Evolutionary conservation across 2,113 vertebrate species (phyloP).

Genomic region (Corythornis cristatus): DNA sequence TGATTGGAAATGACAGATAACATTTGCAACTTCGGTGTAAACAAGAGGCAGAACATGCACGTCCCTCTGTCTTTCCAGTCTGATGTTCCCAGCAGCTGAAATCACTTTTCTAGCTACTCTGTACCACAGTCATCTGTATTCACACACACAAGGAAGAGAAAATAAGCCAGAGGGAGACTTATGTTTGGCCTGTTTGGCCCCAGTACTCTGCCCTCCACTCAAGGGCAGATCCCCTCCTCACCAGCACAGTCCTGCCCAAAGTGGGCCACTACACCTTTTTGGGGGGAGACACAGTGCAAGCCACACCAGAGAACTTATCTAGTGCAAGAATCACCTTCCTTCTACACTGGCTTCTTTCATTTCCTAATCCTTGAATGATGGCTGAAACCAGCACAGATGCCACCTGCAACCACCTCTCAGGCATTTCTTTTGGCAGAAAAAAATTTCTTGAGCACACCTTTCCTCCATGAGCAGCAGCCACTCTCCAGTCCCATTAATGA

Average conservation of each 20-base stretch:
- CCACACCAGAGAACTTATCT: neutral
- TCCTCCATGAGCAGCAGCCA: neutral
- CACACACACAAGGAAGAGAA: neutral
- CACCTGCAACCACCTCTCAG: neutral
- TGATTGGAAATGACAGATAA: neutral
- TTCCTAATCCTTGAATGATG: neutral
- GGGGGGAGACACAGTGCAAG: neutral
- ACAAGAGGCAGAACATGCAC: rapidly evolving
- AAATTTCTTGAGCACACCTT: neutral
- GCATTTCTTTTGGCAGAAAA: neutral
- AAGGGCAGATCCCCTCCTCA: neutral
- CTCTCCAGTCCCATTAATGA: neutral
- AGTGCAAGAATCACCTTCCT: neutral
- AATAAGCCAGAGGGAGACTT: neutral
- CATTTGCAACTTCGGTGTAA: rapidly evolving
- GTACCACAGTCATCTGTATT: neutral
- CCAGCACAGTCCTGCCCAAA: neutral
- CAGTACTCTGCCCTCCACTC: neutral
- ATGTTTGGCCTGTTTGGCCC: neutral
- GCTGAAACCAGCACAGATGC: neutral
- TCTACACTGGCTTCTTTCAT: neutral
- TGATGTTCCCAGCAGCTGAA: neutral
- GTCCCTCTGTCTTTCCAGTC: neutral
- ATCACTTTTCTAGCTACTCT: neutral
- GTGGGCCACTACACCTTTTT: neutral